phyloP scores from a whole-genome alignment of 2,113 vertebrate genomes.

The Lepisosteus oculatus region DNA sequence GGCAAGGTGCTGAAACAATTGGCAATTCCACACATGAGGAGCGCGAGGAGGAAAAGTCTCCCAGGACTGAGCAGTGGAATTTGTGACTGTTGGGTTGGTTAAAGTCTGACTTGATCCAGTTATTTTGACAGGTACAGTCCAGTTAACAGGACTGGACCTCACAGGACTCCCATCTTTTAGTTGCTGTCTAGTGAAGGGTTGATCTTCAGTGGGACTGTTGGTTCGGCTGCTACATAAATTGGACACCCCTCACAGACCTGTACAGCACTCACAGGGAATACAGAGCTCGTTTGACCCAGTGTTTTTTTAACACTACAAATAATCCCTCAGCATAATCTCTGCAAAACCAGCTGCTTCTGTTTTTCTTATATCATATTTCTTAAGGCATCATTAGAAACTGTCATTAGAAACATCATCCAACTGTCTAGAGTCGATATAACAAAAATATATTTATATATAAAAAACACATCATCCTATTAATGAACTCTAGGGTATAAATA shows the following conservation, averaged over 20 bases:
- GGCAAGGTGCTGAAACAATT: no score
- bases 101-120: no score
- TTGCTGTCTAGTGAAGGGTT: no score
- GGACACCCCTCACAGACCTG: constrained; percentile 3
- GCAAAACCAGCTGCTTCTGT: constrained; percentile 93
- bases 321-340: constrained; percentile 68
- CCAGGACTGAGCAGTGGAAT: no score
- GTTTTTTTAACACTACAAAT: constrained; percentile 58
- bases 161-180: no score
- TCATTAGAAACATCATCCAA: constrained; percentile 50
- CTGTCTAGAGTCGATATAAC: constrained; percentile 78
- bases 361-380: constrained; percentile 34
- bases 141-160: no score
- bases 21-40: no score
- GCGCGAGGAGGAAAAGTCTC: no score
- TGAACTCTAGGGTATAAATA: constrained; percentile 78
- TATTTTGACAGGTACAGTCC: no score
- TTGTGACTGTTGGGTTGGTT: no score
- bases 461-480: constrained; percentile 76
- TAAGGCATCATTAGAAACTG: constrained; percentile 52
- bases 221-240: not conserved
- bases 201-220: no score
- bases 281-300: constrained; percentile 55
- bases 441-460: constrained; percentile 85
- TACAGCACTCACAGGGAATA: constrained; percentile 42